Evolutionary conservation across 2,888 invertebrate genomes (phyloP).

Genomic region (Dolichomitus sp.): DNA sequence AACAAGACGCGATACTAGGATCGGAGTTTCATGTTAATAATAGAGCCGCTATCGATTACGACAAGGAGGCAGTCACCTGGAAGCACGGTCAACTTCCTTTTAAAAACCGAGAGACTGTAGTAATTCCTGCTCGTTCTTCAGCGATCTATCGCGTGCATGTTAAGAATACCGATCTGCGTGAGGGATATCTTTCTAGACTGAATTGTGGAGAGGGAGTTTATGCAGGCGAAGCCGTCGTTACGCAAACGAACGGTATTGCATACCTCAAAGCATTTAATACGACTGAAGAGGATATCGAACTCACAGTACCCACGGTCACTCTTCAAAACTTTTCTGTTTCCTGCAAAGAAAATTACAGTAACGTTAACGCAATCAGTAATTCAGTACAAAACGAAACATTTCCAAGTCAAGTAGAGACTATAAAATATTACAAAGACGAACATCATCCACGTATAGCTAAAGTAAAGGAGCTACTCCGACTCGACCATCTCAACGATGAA

Average conservation of each 20-base stretch:
- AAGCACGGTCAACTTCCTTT: neutral
- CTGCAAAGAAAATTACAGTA: too few species aligned
- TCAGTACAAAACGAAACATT: too few species aligned
- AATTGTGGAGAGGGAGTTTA: conserved; percentile 3
- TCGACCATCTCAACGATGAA: conserved; percentile 14
- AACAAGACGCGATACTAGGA: too few species aligned
- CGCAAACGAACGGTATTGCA: neutral
- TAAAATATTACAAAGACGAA: neutral
- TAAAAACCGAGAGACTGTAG: too few species aligned
- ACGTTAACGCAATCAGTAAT: neutral
- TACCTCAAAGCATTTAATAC: conserved; percentile 16
- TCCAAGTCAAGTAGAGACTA: neutral
- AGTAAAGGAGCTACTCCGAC: neutral
- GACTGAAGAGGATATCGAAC: conserved; percentile 7
- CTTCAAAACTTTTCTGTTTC: neutral
- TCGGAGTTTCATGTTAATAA: neutral
- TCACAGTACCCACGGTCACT: neutral
- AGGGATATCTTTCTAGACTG: conserved; percentile 23
- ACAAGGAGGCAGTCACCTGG: neutral
- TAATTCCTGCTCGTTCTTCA: too few species aligned
- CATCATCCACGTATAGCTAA: too few species aligned
- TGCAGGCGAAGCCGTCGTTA: conserved; percentile 11
- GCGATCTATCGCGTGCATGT: too few species aligned
- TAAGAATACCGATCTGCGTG: neutral
- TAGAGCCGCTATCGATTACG: neutral